Base-by-base conservation (phyloP, 2,888 invertebrate genomes). In the Amphipyra tragopoginis region DNA sequence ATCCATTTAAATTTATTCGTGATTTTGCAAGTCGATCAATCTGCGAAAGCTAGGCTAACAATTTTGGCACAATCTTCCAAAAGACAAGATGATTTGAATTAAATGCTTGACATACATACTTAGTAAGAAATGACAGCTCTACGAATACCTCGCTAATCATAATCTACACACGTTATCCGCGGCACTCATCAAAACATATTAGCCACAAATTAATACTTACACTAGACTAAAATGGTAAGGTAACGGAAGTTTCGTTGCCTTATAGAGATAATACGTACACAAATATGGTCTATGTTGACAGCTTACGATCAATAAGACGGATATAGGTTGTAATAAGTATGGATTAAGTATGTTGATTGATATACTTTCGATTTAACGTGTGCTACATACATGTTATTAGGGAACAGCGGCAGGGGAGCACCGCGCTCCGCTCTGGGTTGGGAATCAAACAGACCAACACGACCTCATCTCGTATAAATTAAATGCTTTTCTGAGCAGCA, bases 171-270 rank as follows among this genome's bases (percentile, higher is more conserved):
- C 76, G 72, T 64, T 4, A 13, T 1, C 13, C 11, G 52, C 59
- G 69, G 65, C 48, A 44, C 54, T 45, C 59, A 64, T 74, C 47
- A 64, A 68, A 64, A 47, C 51, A 40, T 3, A 47, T 55, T 57
- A 48, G 26, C 26, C n/a, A 45, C 51, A 8, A 15, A 34, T 29
- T 52, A 42, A 21, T 21, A 52, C 44, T 29, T 49, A 21, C 50
- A 51, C 52, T 8, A 1, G n/a, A 42, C 68, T 5, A 47, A 64
- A 38, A 74, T 58, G 78, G 69, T n/a, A n/a, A n/a, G n/a, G n/a
- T n/a, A n/a, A n/a, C 15, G n/a, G n/a, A n/a, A 52, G 60, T 49
- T 65, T 65, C 78, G 66, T n/a, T 13, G 13, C 65, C 61, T 38
- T 64, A 59, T 5, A 34, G 1, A 62, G 47, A 8, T 63, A 58